Evolutionary conservation across 1,140 invertebrate genomes (phyloP).

Genomic region (Lasaia peninsularis): DNA sequence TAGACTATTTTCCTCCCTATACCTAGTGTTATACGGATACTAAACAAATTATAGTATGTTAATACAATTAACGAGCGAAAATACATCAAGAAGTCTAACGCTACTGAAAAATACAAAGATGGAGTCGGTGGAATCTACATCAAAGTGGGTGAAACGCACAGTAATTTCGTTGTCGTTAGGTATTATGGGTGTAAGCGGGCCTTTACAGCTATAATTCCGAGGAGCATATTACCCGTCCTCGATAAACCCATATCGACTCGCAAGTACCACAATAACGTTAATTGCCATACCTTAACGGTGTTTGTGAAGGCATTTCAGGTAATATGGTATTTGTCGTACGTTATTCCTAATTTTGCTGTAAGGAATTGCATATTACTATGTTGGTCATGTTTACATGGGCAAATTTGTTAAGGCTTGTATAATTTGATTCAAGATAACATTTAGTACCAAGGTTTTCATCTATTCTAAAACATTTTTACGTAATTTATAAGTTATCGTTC

Average conservation of each 20-base stretch:
- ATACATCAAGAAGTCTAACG: too few species aligned
- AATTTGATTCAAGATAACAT: too few species aligned
- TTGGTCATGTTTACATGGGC: too few species aligned
- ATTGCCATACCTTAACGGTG: constrained; percentile 35
- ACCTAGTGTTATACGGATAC: too few species aligned
- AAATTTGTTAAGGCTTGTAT: too few species aligned
- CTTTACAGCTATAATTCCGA: constrained; percentile 22
- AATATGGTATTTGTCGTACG: constrained; percentile 22
- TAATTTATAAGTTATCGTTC: too few species aligned
- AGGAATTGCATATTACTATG: background rate
- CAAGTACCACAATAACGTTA: constrained; percentile 28
- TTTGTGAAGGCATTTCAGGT: constrained; percentile 29
- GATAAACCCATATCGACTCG: constrained; percentile 22
- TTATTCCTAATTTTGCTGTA: background rate
- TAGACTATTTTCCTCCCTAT: too few species aligned
- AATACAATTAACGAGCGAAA: too few species aligned
- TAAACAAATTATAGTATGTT: too few species aligned
- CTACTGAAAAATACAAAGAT: background rate
- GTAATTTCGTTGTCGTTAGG: background rate
- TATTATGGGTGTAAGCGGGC: constrained; percentile 1
- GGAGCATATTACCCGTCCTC: constrained; percentile 7
- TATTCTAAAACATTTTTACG: too few species aligned
- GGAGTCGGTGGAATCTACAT: background rate
- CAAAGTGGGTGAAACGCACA: background rate
- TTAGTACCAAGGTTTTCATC: too few species aligned